These are phyloP conservation scores for Dicyrtomina minuta DNA, from an alignment of 2,888 invertebrate genomes.

Conservation along the genomic window DNA sequence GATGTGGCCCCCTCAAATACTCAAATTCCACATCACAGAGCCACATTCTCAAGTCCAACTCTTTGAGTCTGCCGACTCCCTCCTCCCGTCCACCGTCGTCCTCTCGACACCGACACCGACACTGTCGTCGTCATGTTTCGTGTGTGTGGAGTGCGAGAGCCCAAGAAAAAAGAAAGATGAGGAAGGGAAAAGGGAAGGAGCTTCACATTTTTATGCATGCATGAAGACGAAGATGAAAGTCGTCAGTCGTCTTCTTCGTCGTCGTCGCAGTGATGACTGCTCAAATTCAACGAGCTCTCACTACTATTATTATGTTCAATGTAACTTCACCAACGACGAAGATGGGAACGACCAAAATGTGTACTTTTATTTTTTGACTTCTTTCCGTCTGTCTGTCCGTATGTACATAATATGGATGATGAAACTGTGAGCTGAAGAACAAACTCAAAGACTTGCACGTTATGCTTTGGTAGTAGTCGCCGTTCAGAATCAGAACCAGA, in stretches of 20 bases:
- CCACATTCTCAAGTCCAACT: background rate
- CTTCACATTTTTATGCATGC: conserved; percentile 9
- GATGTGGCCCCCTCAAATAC: no score
- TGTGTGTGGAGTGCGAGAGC: background rate
- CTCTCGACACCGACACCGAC: background rate
- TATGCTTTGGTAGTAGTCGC: no score
- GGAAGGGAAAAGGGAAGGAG: background rate
- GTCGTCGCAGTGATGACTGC: no score
- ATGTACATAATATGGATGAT: background rate
- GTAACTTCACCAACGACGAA: no score
- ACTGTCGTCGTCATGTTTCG: no score
- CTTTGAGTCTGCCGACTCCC: background rate
- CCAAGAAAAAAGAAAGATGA: background rate
- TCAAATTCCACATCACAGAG: background rate
- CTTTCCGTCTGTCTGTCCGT: background rate
- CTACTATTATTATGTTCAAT: background rate
- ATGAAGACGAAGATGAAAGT: background rate
- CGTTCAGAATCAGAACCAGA: no score
- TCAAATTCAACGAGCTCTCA: background rate
- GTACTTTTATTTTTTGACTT: background rate
- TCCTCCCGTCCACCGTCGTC: background rate
- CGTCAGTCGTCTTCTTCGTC: no score
- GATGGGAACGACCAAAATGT: background rate
- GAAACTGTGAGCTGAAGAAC: background rate
- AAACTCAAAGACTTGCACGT: no score